Base-by-base conservation (phyloP, 1,140 invertebrate species). In the Brachionus asplanchnoidis region DNA sequence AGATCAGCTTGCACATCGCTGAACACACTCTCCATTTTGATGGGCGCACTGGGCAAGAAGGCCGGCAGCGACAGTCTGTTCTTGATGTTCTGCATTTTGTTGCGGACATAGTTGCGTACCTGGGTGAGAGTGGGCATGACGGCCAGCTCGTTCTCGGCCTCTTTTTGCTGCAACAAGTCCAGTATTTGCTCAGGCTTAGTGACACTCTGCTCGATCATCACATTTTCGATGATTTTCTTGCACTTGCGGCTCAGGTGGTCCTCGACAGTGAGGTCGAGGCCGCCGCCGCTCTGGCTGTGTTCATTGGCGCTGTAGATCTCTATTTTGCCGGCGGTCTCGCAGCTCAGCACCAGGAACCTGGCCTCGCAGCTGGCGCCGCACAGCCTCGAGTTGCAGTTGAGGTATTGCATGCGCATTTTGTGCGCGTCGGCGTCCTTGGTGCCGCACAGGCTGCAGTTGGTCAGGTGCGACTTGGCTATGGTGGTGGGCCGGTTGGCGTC, bases 181-280 rank as follows among this genome's bases (percentile, higher is more conserved):
- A 73, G 68, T 20, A 73, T 73, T 9, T 42, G 40, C 32, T 42
- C 40, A n/a, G 68, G 68, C 36, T 73, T 73, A 17, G 68, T 73
- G 8, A 73, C 40, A 23, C 40, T 36, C n/a, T 73, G 32, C 17
- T 73, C 68, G 1, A 73, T 20, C 17, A 73, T 73, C 5, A 73
- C 42, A n/a, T 42, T 42, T 42, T 73, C 68, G 8, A 73, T 73
- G 12, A 73, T 73, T 42, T 73, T 73, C n/a, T 73, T 73, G 36
- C 68, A 73, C 4, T 73, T 73, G n/a, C 68, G 68, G 17, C 68
- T 73, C 17, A 73, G 9, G 9, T 73, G 68, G 40, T 73, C 68
- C 40, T 73, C 68, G 36, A 73, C 40, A 7, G 1, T 17, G 6
- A 14, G 26, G 11, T 68, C 66, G 2, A 5, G 26, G 12, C n/a